Evolutionary conservation across 2,113 vertebrate genomes (phyloP).

Genomic region (Microtus montanus): DNA sequence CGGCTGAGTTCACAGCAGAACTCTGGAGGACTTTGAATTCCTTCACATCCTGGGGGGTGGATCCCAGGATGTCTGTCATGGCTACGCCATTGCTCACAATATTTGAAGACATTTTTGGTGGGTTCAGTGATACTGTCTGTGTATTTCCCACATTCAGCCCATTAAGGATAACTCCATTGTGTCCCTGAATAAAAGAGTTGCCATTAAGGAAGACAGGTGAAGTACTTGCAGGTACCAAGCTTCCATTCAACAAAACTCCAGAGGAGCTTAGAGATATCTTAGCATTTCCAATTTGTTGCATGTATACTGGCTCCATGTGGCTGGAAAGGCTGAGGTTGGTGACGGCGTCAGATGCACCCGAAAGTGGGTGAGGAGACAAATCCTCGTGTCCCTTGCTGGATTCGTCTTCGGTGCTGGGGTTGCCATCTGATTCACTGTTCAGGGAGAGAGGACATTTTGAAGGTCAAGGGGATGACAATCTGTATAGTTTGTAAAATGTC

Average conservation of each 20-base stretch:
- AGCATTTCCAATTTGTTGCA: slow-evolving; percentile 97
- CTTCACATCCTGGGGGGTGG: slow-evolving; percentile 90
- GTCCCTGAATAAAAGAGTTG: slow-evolving; percentile 95
- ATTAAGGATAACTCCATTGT: slow-evolving; percentile 95
- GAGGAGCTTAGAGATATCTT: slow-evolving; percentile 93
- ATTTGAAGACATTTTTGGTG: slow-evolving; percentile 88
- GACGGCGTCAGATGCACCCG: slow-evolving; percentile 90
- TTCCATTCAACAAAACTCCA: slow-evolving; percentile 93
- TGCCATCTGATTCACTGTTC: slow-evolving; percentile 96
- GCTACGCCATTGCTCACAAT: slow-evolving; percentile 89
- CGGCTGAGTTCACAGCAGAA: slow-evolving; percentile 84
- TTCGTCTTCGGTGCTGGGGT: slow-evolving; percentile 99
- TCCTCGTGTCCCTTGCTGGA: slow-evolving; percentile 99
- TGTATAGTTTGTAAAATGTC: slow-evolving; percentile 46
- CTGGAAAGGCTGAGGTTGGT: slow-evolving; percentile 89
- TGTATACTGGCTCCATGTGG: slow-evolving; percentile 93
- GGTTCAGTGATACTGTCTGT: slow-evolving; percentile 91
- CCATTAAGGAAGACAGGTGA: slow-evolving; percentile 95
- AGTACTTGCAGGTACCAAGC: slow-evolving; percentile 90
- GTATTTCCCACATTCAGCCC: slow-evolving; percentile 93
- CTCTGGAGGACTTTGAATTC: slow-evolving; percentile 90
- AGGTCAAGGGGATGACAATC: slow-evolving; percentile 52
- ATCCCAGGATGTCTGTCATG: slow-evolving; percentile 90
- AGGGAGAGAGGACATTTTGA: slow-evolving; percentile 73
- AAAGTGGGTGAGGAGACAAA: slow-evolving; percentile 94